These are phyloP conservation scores for Calameuta idolon DNA, from an alignment of 2,888 invertebrate species.

Conservation along the genomic window DNA sequence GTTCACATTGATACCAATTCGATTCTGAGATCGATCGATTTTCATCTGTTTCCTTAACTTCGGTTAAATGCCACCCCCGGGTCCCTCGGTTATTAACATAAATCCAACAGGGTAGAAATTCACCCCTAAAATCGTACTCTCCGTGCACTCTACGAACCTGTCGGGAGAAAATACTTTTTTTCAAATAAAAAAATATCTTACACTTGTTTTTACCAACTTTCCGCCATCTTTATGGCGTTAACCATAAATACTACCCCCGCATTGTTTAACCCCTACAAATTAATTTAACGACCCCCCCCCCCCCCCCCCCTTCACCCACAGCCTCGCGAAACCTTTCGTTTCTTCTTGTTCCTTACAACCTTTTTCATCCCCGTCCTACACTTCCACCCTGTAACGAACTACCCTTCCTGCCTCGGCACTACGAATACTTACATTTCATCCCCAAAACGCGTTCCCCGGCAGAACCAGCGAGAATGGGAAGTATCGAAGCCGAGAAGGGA, in stretches of 20 bases:
- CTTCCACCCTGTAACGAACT: not conserved
- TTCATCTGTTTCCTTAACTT: not conserved
- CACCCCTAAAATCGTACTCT: not conserved
- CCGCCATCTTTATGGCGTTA: not conserved
- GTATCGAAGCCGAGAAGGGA: slow-evolving; percentile 20
- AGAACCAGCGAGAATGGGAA: slow-evolving; percentile 6
- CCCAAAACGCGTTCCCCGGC: slow-evolving; percentile 8
- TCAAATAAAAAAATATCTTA: not conserved
- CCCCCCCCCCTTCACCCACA: not conserved
- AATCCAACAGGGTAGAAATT: not conserved
- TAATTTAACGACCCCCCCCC: slow-evolving; percentile 65
- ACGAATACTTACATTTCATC: not conserved
- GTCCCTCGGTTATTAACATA: not conserved
- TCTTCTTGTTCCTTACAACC: slow-evolving; percentile 30
- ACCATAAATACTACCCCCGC: slow-evolving; percentile 24
- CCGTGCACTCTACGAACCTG: not conserved
- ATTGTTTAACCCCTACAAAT: slow-evolving; percentile 70
- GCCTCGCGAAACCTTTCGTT: slow-evolving; percentile 28
- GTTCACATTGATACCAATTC: not conserved
- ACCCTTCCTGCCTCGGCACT: slow-evolving; percentile 22
- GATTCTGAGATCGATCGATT: not conserved
- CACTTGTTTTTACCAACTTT: not conserved
- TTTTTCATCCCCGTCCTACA: not conserved
- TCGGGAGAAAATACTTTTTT: not conserved
- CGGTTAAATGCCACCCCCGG: not conserved